Base-by-base conservation (phyloP, 2,113 vertebrate species). In the Egretta garzetta region DNA sequence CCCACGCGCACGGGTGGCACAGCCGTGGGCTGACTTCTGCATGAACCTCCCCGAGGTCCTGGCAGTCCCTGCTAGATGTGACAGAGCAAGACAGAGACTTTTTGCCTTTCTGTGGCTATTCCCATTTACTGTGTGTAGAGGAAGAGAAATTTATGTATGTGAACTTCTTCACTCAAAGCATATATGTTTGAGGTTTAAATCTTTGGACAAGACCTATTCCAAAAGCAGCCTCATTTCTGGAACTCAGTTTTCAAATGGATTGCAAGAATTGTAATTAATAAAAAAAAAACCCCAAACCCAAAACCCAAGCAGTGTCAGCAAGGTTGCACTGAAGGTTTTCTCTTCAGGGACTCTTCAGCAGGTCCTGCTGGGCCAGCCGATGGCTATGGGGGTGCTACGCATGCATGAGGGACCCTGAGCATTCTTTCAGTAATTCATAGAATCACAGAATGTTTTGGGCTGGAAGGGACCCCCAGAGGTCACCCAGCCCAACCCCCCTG, bases 1-100 rank as follows among this genome's bases (percentile, higher is more conserved):
- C 58, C n/a, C 23, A 16, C 0, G 2, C 18, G 13, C 10, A 2
- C 8, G 33, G 68, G 55, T 23, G 21, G 17, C 4, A 3, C 11
- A 43, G 41, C 21, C 50, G 18, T 17, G 2, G 55, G 23, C 32
- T 33, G 56, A 33, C 27, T 9, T 35, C 62, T 76, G 27, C 35
- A 5, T 18, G 12, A n/a, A 49, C 8, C 20, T 6, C 28, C 3
- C 41, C 1, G 4, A 9, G 33, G 37, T 30, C 24, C 37, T 72
- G 52, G 24, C 8, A 23, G n/a, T 32, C 66, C 35, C 30, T 12
- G 8, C 14, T 8, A 5, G 5, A 4, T 4, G 3, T 10, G 5
- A 32, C 23, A 16, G 49, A 27, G 24, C 3, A 7, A 35, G 56
- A 33, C 10, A 30, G 88, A 26, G 30, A 14, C 17, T 27, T 50